Base-by-base conservation (phyloP, 2,888 invertebrate species). In the Malthinus seriepunctatus region DNA sequence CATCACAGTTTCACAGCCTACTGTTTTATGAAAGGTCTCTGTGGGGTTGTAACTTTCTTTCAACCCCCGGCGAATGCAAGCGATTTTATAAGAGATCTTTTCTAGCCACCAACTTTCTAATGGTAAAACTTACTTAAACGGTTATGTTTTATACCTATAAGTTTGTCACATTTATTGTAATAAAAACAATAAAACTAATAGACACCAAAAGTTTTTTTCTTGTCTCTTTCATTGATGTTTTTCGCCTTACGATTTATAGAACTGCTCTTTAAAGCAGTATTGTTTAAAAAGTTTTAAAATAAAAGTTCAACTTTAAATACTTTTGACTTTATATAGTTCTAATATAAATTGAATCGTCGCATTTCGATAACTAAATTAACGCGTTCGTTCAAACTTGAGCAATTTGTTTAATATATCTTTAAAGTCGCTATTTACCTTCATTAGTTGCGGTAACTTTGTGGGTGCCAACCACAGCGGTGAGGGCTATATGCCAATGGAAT, bases 1-100 rank as follows among this genome's bases (percentile, higher is more conserved):
- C 52, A 56, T 56, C 45, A 44, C 45, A 55, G 57, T 57, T 63
- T 61, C 63, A 14, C 44, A 45, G 49, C 46, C 34, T 50, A 52
- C 49, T 57, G 56, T 60, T 57, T 63, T 58, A 57, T 55, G 58
- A 58, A 63, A 56, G 56, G 64, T 58, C 64, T 54, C 64, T 10
- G 32, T 47, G 63, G 57, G 60, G 60, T 52, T 54, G 58, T 64
- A 63, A 58, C 44, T 59, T 52, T 53, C 56, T 61, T 49, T 33
- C 34, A 34, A 48, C 46, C 51, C 46, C 37, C 32, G 55, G 60
- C 55, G 55, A 51, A 55, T 55, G 51, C 33, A 58, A 44, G 42
- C 58, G 58, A 52, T 52, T 49, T 52, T 34, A 31, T 14, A 23
- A 23, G 32, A 53, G 48, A 49, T 58, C 52, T 53, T 58, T 51